Evolutionary conservation across 2,113 vertebrate genomes (phyloP).

Genomic region (Proteles cristata): DNA sequence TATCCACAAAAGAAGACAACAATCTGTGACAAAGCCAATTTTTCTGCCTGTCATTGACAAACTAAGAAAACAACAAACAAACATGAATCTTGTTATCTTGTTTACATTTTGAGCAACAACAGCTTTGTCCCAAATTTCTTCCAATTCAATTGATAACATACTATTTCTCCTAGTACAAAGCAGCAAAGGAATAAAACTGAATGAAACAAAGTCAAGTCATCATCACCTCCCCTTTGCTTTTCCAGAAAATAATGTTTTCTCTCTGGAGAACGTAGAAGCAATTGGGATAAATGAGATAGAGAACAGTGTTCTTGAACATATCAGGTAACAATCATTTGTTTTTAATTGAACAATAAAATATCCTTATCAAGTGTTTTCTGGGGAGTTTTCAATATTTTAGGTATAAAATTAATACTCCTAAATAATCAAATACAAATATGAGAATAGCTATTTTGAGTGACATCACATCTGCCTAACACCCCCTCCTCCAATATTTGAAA

Average conservation of each 20-base stretch:
- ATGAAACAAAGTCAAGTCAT: neutral
- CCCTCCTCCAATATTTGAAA: neutral
- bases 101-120: neutral
- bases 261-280: neutral
- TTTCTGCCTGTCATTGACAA: neutral
- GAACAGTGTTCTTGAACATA: neutral
- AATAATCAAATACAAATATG: constrained; percentile 9
- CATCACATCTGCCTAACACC: neutral
- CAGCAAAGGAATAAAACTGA: neutral
- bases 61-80: neutral
- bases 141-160: neutral
- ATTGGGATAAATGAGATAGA: neutral
- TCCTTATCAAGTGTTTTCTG: neutral
- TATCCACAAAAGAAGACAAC: neutral
- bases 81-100: neutral
- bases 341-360: neutral
- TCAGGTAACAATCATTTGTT: too few relatives aligned
- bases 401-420: neutral
- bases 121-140: neutral
- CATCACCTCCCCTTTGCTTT: neutral
- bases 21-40: neutral
- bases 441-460: neutral
- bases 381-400: neutral
- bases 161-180: neutral
- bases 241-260: neutral